Base-by-base conservation (phyloP, 1,140 invertebrate species). In the Zaprionus camerounensis region DNA sequence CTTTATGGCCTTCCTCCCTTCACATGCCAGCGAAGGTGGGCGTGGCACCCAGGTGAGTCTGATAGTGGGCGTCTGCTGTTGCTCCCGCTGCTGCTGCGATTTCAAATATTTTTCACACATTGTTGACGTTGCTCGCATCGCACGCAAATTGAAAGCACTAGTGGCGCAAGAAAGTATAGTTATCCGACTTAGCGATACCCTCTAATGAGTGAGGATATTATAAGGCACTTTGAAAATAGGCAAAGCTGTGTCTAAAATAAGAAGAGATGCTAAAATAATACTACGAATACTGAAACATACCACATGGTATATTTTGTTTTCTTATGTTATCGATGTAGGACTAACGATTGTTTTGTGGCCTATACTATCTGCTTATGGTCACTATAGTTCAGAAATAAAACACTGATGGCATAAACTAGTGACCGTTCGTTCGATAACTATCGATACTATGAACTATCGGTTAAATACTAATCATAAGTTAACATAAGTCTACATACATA, bases 71-170 rank as follows among this genome's bases (percentile, higher is more conserved):
- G 44, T 6, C 28, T 13, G 41, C 38, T 49, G 31, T 17, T 64
- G 44, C 49, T 65, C 77, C 65, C 71, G 44, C 71, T 55, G 67
- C 62, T 59, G 53, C 57, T 74, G 82, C 76, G 77, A 82, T 86
- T 85, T 86, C 82, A 86, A 85, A 86, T 85, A 86, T 78, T 86
- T 82, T 86, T 79, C 61, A 53, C 76, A 79, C 82, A 81, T 81
- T 85, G 82, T 72, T 72, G 82, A 78, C 83, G 71, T 81, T 73
- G 61, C 63, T 53, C 66, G 51, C 67, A 58, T 31, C 66, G 62
- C 70, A 70, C 59, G 72, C 77, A 83, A 83, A 73, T 83, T 72
- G 81, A 83, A 83, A 83, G 49, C 55, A 2, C 6, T 15, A 69
- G 41, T n/a, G 41, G n/a, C 15, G 57, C 34, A 78, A 66, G 46